phyloP scores from a whole-genome alignment of 2,113 vertebrate genomes.

The Brachionichthys hirsutus region DNA sequence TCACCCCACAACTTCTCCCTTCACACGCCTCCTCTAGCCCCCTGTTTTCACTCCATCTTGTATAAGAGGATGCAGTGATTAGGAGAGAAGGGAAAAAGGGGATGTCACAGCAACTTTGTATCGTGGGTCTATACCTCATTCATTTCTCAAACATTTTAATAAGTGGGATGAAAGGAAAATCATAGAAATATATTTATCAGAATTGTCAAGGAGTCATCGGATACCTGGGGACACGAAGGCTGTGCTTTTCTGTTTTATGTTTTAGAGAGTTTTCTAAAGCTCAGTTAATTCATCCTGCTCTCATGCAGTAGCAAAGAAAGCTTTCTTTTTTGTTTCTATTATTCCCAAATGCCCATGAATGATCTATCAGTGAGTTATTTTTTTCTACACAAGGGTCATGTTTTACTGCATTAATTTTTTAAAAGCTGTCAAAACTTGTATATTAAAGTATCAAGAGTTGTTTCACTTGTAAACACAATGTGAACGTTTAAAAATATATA shows the following conservation, averaged over 20 bases:
- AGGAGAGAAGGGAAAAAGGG: constrained; percentile 14
- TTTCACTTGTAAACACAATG: too few species aligned
- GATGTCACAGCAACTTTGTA: constrained; percentile 54
- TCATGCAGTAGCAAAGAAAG: too few species aligned
- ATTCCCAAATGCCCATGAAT: too few species aligned
- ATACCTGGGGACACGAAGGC: constrained; percentile 47
- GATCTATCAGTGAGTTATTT: too few species aligned
- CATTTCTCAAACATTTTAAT: constrained; percentile 66
- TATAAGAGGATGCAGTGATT: constrained; percentile 51
- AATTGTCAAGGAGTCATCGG: constrained; percentile 57
- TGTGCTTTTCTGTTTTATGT: constrained; percentile 38
- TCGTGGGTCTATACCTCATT: constrained; percentile 61
- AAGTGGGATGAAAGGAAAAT: constrained; percentile 68
- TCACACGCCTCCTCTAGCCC: constrained; percentile 10
- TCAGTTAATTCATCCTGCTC: constrained; percentile 1
- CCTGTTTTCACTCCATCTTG: constrained; percentile 18
- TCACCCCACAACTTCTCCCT: constrained; percentile 54
- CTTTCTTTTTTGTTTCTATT: too few species aligned
- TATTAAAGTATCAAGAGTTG: too few species aligned
- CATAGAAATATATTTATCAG: constrained; percentile 67
- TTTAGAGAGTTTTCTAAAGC: constrained; percentile 23
- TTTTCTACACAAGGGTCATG: too few species aligned
- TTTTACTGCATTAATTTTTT: too few species aligned
- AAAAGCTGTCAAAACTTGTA: too few species aligned
- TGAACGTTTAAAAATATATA: too few species aligned